Conservation (phyloP, 2,113 vertebrate genomes). For the Melanerpes aurifrons region DNA sequence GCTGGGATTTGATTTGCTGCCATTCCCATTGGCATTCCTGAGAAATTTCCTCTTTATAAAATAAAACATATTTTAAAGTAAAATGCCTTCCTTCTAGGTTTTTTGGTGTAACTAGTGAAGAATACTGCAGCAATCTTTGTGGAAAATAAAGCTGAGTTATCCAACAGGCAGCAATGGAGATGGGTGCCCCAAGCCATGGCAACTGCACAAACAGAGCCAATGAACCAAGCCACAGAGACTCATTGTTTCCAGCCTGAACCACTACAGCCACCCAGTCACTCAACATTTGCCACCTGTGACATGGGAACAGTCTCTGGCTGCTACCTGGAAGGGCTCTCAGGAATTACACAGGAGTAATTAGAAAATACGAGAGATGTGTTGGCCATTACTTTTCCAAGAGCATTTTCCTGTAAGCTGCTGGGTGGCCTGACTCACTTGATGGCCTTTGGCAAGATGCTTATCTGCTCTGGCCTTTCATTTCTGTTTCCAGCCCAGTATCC, state of each 20-base stretch:
- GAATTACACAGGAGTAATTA: neutral
- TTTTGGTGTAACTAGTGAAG: neutral
- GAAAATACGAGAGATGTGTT: neutral
- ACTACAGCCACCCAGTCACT: neutral
- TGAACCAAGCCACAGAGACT: neutral
- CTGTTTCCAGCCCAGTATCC: neutral
- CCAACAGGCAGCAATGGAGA: neutral
- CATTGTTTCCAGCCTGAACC: fast-evolving
- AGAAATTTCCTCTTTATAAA: constrained; percentile 33
- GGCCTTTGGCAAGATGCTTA: neutral
- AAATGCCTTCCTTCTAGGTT: constrained; percentile 1
- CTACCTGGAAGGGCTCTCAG: neutral
- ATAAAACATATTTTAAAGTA: constrained; percentile 20
- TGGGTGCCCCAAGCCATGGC: neutral
- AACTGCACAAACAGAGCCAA: neutral
- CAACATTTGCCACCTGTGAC: neutral
- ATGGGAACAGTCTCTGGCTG: neutral
- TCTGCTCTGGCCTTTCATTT: neutral
- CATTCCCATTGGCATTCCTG: constrained; percentile 1
- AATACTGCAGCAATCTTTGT: neutral
- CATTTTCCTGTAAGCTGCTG: neutral
- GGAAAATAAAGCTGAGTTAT: neutral
- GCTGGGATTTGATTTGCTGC: constrained; percentile 27
- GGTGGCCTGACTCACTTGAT: neutral
- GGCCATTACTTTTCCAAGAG: neutral